A percentile compares a stretch with the other conserved stretches of the same genome.
Conservation (phyloP, 2,888 invertebrate species). For the Sphaerophoria rueppellii region DNA sequence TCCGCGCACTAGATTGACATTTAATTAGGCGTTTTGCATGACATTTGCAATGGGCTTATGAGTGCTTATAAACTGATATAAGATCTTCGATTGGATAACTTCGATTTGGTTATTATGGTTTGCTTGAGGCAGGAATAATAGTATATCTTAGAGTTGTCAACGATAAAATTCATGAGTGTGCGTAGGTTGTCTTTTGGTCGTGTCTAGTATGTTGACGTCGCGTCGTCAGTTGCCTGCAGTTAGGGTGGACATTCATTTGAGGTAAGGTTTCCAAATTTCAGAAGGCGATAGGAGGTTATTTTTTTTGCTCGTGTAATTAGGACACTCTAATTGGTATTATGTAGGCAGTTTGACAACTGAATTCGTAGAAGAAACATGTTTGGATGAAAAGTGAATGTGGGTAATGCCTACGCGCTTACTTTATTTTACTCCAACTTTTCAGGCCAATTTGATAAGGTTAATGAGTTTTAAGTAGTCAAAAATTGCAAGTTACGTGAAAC, state of each 20-base stretch:
- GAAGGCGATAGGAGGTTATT: conserved; percentile 1
- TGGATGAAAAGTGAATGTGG: neutral
- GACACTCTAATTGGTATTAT: conserved; percentile 33
- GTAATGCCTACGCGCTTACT: conserved; percentile 1
- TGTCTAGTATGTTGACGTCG: neutral
- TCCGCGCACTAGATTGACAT: conserved; percentile 24
- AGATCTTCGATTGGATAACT: conserved; percentile 45
- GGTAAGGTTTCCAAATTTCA: neutral
- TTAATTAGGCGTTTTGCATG: conserved; percentile 57
- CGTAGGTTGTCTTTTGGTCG: conserved; percentile 7
- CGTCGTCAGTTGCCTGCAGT: conserved; percentile 2
- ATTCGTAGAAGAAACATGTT: conserved; percentile 7
- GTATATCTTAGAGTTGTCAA: conserved; percentile 24
- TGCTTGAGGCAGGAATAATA: neutral
- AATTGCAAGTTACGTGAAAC: too few relatives aligned
- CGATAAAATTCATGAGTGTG: conserved; percentile 25
- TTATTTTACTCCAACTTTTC: neutral
- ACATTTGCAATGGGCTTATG: conserved; percentile 49
- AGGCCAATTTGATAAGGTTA: neutral
- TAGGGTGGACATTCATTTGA: conserved; percentile 22
- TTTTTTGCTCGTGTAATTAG: conserved; percentile 40
- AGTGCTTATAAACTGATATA: conserved; percentile 26
- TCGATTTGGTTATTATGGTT: neutral
- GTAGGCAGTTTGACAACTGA: conserved; percentile 15
- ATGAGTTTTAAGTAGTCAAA: neutral